These are phyloP conservation scores for Ophonus ardosiacus DNA, from an alignment of 2,888 invertebrate species.

Conservation along the genomic window DNA sequence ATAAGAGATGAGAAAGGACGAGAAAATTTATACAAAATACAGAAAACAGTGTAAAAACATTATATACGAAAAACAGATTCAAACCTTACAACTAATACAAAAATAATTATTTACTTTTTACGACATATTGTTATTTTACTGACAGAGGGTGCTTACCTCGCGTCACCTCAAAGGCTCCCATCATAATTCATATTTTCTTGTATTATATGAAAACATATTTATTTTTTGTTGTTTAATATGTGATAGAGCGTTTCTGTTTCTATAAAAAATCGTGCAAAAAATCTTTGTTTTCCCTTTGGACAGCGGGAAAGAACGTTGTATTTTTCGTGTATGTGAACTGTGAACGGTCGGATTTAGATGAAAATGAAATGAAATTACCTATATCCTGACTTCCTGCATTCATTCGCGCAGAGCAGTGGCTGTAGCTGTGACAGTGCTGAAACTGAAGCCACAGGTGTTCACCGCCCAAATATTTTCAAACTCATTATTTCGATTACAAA, in stretches of 20 bases:
- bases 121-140: too few relatives aligned
- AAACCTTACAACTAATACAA: too few relatives aligned
- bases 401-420: background rate
- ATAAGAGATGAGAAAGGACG: too few relatives aligned
- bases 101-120: too few relatives aligned
- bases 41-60: too few relatives aligned
- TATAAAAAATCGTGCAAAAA: background rate
- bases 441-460: conserved; percentile 32
- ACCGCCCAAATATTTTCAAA: conserved; percentile 27
- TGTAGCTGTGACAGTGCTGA: background rate
- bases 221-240: background rate
- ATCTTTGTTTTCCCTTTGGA: background rate
- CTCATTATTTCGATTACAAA: background rate
- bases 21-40: too few relatives aligned
- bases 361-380: conserved; percentile 8
- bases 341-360: background rate
- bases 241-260: background rate
- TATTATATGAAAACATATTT: background rate
- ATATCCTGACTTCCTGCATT: conserved; percentile 5
- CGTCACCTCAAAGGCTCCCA: too few relatives aligned
- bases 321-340: background rate
- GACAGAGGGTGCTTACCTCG: too few relatives aligned
- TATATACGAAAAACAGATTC: too few relatives aligned
- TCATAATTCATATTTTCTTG: background rate
- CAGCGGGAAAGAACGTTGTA: background rate